phyloP scores from a whole-genome alignment of 2,113 vertebrate species.

The Okapia johnstoni region DNA sequence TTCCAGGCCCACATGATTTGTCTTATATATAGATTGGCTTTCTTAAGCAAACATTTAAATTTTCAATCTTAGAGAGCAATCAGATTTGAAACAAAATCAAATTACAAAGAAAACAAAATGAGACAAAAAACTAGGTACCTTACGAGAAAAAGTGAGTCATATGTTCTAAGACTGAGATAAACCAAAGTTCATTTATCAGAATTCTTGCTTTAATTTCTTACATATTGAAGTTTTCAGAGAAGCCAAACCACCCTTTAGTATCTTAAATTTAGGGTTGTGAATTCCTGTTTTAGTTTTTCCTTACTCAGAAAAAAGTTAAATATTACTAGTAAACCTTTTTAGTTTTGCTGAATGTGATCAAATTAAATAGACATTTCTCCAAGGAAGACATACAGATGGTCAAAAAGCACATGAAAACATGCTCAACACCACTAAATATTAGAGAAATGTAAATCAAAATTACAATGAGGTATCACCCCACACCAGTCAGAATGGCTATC shows the following conservation, averaged over 20 bases:
- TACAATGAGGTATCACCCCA: background rate
- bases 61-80: background rate
- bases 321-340: background rate
- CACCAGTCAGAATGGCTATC: background rate
- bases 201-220: constrained; percentile 2
- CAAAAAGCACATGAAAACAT: background rate
- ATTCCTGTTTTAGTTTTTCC: background rate
- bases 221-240: background rate
- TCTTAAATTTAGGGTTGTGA: background rate
- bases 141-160: background rate
- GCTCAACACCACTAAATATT: background rate
- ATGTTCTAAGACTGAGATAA: background rate
- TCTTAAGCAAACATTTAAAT: background rate
- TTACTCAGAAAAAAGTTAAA: background rate
- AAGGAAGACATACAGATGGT: background rate
- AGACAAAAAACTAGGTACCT: background rate
- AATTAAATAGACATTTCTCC: background rate
- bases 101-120: background rate
- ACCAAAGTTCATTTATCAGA: background rate
- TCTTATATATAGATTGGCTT: background rate
- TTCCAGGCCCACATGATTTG: background rate
- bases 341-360: background rate
- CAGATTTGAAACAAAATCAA: background rate
- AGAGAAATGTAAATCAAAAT: background rate
- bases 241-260: background rate